Percentiles rank a stretch among this genome's conserved stretches.
These are phyloP conservation scores for Gymnoscopelus microlampas DNA, from an alignment of 2,797 vertebrate species.

Conservation along the genomic window DNA sequence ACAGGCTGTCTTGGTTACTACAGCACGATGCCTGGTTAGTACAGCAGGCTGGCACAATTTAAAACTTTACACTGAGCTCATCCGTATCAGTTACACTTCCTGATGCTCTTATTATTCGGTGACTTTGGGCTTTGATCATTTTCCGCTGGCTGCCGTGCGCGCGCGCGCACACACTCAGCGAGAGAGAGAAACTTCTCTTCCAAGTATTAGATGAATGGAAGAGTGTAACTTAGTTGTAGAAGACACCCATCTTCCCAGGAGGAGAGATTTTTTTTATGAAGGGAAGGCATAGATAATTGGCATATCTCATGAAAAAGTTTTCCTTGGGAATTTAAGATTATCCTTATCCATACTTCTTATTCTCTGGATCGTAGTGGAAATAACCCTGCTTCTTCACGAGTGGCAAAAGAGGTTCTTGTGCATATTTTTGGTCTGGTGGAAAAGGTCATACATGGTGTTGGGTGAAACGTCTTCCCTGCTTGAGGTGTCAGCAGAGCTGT, in stretches of 20 bases:
- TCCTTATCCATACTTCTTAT: neutral
- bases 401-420: constrained; percentile 22
- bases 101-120: constrained; percentile 67
- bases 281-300: neutral
- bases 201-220: constrained; percentile 3
- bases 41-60: constrained; percentile 36
- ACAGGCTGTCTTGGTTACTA: no score
- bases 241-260: constrained; percentile 1
- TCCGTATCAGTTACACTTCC: constrained; percentile 67
- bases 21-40: no score
- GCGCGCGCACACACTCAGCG: constrained; percentile 6
- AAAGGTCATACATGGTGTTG: constrained; percentile 47
- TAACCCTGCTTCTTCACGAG: constrained; percentile 1
- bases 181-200: constrained; percentile 19
- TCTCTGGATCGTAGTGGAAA: constrained; percentile 14
- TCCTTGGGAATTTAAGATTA: neutral
- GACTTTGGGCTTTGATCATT: constrained; percentile 42
- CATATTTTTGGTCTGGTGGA: constrained; percentile 34
- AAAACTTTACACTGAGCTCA: constrained; percentile 59
- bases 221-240: neutral
- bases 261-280: constrained; percentile 4
- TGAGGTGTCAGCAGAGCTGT: constrained; percentile 51
- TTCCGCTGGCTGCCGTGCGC: constrained; percentile 38
- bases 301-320: neutral
- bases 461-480: constrained; percentile 55